Evolutionary conservation across 2,113 vertebrate genomes (phyloP).

Genomic region (Sus scrofa): T2T-Sscrofa CM000826.6:35386001-35386500

Average conservation of each 20-base stretch:
- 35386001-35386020: slow-evolving; percentile 51
- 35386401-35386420: slow-evolving; percentile 62
- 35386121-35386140: slow-evolving; percentile 93
- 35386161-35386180: slow-evolving; percentile 72
- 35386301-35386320: slow-evolving; percentile 30
- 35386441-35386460: slow-evolving; percentile 59
- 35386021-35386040: slow-evolving; percentile 49
- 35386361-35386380: slow-evolving; percentile 42
- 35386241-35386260: not conserved
- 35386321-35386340: slow-evolving; percentile 70
- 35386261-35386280: slow-evolving; percentile 44
- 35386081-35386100: slow-evolving; percentile 1
- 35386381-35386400: slow-evolving; percentile 64
- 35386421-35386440: slow-evolving; percentile 40
- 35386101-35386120: slow-evolving; percentile 58
- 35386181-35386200: not conserved
- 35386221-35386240: not conserved
- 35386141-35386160: slow-evolving; percentile 92
- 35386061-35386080: slow-evolving; percentile 5
- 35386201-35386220: not conserved
- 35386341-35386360: slow-evolving; percentile 55
- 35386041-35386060: not conserved
- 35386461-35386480: not conserved
- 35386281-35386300: slow-evolving; percentile 57
- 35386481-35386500: not conserved